Conservation (phyloP, 2,113 vertebrate genomes). For the Rhadina sibilatrix region DNA sequence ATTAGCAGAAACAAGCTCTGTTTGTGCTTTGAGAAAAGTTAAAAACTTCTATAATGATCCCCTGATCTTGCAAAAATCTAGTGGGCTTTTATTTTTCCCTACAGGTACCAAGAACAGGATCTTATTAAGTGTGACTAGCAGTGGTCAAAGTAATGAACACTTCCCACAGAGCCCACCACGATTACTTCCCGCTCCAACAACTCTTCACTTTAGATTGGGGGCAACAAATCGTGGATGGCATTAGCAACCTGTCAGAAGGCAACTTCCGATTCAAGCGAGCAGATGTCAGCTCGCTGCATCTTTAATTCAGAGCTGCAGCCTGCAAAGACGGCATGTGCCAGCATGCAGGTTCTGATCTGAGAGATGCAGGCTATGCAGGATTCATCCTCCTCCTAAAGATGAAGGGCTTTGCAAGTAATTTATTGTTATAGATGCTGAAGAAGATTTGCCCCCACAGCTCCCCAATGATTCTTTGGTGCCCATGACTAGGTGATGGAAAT, state of each 20-base stretch:
- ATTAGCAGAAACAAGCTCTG: constrained; percentile 21
- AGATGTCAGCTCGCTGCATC: neutral
- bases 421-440: neutral
- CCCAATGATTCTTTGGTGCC: neutral
- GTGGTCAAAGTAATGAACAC: constrained; percentile 25
- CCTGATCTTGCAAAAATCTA: constrained; percentile 15
- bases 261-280: neutral
- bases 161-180: neutral
- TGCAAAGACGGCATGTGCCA: neutral
- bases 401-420: neutral
- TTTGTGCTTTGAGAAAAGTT: constrained; percentile 1
- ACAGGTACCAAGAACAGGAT: neutral
- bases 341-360: neutral
- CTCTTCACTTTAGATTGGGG: neutral
- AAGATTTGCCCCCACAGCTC: neutral
- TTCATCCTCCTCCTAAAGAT: neutral
- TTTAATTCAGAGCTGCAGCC: neutral
- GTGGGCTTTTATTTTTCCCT: neutral
- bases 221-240: neutral
- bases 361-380: neutral
- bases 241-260: constrained; percentile 4
- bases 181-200: neutral
- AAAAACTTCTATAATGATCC: neutral
- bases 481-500: neutral
- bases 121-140: constrained; percentile 27